Evolutionary conservation across 2,113 vertebrate genomes (phyloP).

Genomic region (Alexandromys fortis): DNA sequence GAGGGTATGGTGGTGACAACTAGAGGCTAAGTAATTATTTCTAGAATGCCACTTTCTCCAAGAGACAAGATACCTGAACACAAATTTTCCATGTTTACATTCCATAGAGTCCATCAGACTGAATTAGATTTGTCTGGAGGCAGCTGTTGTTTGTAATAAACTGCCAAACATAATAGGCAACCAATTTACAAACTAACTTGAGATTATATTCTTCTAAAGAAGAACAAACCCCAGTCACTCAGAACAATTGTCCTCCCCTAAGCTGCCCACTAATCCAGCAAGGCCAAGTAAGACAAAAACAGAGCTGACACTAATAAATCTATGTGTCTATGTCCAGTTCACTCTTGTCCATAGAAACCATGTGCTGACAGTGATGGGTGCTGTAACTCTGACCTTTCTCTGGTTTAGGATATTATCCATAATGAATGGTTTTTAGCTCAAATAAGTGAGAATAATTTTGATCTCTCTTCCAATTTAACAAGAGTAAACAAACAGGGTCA

Average conservation of each 20-base stretch:
- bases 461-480: background rate
- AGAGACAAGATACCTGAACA: background rate
- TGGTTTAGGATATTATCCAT: background rate
- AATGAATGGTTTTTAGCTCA: background rate
- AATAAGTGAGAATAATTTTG: background rate
- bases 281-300: background rate
- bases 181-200: background rate
- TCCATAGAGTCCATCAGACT: background rate
- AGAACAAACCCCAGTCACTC: background rate
- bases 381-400: background rate
- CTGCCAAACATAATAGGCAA: background rate
- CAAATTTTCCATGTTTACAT: background rate
- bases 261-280: background rate
- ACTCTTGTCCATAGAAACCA: background rate
- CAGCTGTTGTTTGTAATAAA: background rate
- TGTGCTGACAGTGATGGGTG: too few relatives aligned
- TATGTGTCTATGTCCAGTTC: background rate
- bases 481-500: background rate
- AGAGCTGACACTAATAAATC: too few relatives aligned
- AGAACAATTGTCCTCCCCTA: too few relatives aligned
- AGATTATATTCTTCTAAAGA: background rate
- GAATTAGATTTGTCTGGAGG: background rate
- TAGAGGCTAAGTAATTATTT: too few relatives aligned
- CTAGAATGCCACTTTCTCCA: background rate
- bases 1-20: background rate